Evolutionary conservation across 2,797 vertebrate species (phyloP).

Genomic region (Lindbergichthys nudifrons): DNA sequence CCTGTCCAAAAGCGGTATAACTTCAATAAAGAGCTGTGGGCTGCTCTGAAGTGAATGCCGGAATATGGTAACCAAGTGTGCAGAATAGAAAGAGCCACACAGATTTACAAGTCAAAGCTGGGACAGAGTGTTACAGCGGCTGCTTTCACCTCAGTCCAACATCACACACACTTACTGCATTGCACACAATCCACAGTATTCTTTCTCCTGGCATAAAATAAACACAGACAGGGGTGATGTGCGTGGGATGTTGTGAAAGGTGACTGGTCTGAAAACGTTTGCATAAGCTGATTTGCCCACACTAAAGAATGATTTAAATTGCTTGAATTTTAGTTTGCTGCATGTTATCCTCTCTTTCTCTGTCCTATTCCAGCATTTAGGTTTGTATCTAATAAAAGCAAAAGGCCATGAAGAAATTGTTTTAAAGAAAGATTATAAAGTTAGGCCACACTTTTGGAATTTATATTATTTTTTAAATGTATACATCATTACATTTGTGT

Average conservation of each 20-base stretch:
- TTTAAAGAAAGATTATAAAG: neutral
- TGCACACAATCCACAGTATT: conserved; percentile 44
- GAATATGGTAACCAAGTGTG: conserved; percentile 2
- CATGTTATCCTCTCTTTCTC: too few species aligned
- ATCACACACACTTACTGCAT: conserved; percentile 68
- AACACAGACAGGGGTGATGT: conserved; percentile 31
- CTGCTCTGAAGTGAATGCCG: conserved; percentile 19
- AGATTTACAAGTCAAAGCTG: conserved; percentile 30
- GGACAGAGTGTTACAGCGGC: conserved; percentile 44
- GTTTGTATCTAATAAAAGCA: too few species aligned
- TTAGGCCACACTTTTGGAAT: neutral
- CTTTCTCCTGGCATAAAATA: conserved; percentile 42
- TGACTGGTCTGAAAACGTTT: conserved; percentile 21
- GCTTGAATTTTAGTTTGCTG: too few species aligned
- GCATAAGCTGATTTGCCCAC: neutral
- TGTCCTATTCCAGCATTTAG: too few species aligned
- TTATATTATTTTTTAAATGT: conserved; percentile 13
- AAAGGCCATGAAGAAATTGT: too few species aligned
- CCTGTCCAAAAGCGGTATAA: conserved; percentile 1
- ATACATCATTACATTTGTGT: neutral
- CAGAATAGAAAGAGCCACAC: conserved; percentile 1
- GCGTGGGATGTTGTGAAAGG: conserved; percentile 21
- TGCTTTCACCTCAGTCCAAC: conserved; percentile 48
- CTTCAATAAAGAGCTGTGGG: conserved; percentile 41
- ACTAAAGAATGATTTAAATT: too few species aligned